Evolutionary conservation across 2,888 invertebrate genomes (phyloP), one percentile per base, ranked within the genome.

Genomic region (Macaria liturata): DNA sequence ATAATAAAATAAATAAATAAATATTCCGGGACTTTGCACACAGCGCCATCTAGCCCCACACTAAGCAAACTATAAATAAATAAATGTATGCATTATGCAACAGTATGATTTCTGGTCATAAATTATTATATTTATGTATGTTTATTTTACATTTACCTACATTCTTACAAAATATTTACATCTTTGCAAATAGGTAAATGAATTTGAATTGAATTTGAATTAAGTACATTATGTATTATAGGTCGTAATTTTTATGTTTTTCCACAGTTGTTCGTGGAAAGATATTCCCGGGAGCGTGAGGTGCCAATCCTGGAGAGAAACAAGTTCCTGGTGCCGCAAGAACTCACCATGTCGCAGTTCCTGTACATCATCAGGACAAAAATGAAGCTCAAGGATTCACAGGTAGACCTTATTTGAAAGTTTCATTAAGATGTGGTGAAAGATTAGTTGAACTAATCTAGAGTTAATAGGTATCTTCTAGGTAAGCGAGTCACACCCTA

Each of bases 331-430:
- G 97, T 97, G 30, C 97, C 97, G 2, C 96, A 97, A 86, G 97
- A 97, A 80, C 93, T 97, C 8, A 95, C 97, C 0, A 96, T 97
- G 94, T 96, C 97, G 54, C 97, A 97, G 88, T 96, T 97, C 75
- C 93, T 96, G 37, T 95, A 95, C 69, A 96, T 97, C 57, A 96
- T 97, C 59, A 74, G 91, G 62, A 84, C 87, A 6, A 91, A 92
- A 68, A 88, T 92, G 85, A 91, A 91, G 80, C 71, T 92, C 53
- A 77, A 84, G 69, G 89, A 90, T 57, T 84, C 90, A 9, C 91
- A 91, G 80, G 91, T 90, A 68, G 48, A 37, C 3, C 34, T 6
- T 0, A 6, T 37, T 20, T 20, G 2, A 1, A 20, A 20, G 2
- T 20, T 20, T 20, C 20, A 20, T 20, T 20, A 20, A 20, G 20